Evolutionary conservation across 2,888 invertebrate genomes (phyloP).

Genomic region (Conops quadrifasciatus): DNA sequence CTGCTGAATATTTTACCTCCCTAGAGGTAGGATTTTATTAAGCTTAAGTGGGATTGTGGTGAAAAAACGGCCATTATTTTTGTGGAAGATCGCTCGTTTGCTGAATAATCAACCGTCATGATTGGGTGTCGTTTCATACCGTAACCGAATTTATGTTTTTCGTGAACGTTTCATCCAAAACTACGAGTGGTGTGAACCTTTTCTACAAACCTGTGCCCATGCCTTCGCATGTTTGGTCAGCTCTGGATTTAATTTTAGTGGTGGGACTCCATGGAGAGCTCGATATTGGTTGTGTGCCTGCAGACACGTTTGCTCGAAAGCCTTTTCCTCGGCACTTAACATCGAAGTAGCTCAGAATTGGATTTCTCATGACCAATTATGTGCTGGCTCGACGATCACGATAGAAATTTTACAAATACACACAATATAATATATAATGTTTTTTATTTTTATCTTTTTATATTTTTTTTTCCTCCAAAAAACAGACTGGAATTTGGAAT

Average conservation of each 20-base stretch:
- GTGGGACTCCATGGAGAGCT: constrained; percentile 74
- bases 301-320: constrained; percentile 34
- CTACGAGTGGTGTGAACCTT: neutral
- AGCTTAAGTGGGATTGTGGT: too few species aligned
- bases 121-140: too few species aligned
- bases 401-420: neutral
- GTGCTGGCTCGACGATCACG: too few species aligned
- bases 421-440: neutral
- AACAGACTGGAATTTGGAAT: neutral
- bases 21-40: too few species aligned
- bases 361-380: too few species aligned
- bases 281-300: constrained; percentile 75
- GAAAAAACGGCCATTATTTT: too few species aligned
- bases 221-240: constrained; percentile 75
- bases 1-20: too few species aligned
- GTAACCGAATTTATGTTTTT: too few species aligned
- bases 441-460: neutral
- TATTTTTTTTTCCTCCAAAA: neutral
- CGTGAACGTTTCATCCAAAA: too few species aligned
- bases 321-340: constrained; percentile 60
- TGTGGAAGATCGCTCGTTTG: too few species aligned
- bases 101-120: too few species aligned
- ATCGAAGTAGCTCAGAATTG: too few species aligned
- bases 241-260: constrained; percentile 72
- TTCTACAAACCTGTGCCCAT: constrained; percentile 72